These are phyloP conservation scores for Catharus minimus DNA, from an alignment of 2,113 vertebrate genomes.

Conservation along the genomic window DNA sequence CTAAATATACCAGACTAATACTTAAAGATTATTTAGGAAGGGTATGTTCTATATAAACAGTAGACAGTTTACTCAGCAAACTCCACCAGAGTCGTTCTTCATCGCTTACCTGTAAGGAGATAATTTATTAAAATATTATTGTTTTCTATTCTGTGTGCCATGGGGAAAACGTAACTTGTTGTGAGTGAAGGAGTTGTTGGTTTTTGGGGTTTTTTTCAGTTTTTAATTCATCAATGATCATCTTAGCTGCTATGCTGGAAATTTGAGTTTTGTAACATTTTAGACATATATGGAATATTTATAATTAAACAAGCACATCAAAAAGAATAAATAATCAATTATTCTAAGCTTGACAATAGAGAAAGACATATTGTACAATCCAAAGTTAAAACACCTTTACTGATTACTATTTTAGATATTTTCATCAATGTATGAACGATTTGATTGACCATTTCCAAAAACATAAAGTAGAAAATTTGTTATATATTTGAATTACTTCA, in stretches of 20 bases:
- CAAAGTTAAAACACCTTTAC: background rate
- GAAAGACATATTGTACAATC: background rate
- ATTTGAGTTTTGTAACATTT: background rate
- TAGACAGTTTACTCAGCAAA: background rate
- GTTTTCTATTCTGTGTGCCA: background rate
- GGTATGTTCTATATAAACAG: background rate
- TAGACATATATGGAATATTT: background rate
- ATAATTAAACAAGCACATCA: background rate
- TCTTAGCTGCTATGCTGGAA: background rate
- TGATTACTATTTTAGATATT: background rate
- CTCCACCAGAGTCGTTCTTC: background rate
- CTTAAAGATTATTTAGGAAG: background rate
- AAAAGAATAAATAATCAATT: background rate
- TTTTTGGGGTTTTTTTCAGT: background rate
- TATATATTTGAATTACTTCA: background rate
- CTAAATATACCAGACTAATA: background rate
- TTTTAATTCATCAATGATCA: background rate
- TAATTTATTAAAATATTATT: background rate
- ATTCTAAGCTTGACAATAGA: background rate
- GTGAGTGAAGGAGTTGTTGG: fast-evolving
- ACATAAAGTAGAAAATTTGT: background rate
- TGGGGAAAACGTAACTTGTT: background rate
- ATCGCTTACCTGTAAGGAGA: background rate
- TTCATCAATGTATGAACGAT: background rate
- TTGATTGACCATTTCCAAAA: constrained; percentile 6